Percentiles rank a stretch among this genome's conserved stretches.
These are phyloP conservation scores for Pseudolycoriella hygida DNA, from an alignment of 2,888 invertebrate species.

Conservation along the genomic window DNA sequence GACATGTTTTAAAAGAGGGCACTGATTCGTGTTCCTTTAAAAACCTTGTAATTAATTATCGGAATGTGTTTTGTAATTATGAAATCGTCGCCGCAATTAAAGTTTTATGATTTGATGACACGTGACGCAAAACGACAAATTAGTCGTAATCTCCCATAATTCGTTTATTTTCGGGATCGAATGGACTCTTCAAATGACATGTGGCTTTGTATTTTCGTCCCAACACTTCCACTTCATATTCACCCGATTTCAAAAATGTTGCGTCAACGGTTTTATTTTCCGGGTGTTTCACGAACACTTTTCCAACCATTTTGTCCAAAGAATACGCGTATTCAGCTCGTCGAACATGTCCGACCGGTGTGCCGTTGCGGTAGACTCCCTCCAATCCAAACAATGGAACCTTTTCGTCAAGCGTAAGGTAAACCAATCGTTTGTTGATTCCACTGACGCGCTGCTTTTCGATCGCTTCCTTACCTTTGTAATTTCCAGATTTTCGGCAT, in stretches of 20 bases:
- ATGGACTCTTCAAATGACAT: slow-evolving; percentile 56
- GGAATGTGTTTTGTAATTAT: too few relatives aligned
- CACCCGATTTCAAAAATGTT: slow-evolving; percentile 47
- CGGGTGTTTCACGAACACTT: slow-evolving; percentile 37
- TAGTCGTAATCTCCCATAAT: slow-evolving; percentile 44
- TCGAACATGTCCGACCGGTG: slow-evolving; percentile 60
- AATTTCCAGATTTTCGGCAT: slow-evolving; percentile 61
- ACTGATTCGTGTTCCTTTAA: too few relatives aligned
- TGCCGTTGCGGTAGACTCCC: slow-evolving; percentile 60
- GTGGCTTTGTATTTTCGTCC: slow-evolving; percentile 53
- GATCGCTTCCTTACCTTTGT: slow-evolving; percentile 57
- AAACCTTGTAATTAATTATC: too few relatives aligned
- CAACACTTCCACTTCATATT: slow-evolving; percentile 66
- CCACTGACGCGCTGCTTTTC: slow-evolving; percentile 47
- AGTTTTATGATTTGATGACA: too few relatives aligned
- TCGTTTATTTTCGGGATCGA: slow-evolving; percentile 62
- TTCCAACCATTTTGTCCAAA: slow-evolving; percentile 36
- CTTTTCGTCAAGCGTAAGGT: slow-evolving; percentile 48
- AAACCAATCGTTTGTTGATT: slow-evolving; percentile 53
- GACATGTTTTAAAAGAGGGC: too few relatives aligned
- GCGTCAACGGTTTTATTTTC: slow-evolving; percentile 43
- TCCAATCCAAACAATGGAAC: slow-evolving; percentile 70
- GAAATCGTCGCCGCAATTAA: too few relatives aligned
- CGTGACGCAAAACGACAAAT: neutral
- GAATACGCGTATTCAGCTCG: slow-evolving; percentile 60